These are phyloP conservation scores for Alcis repandata DNA, from an alignment of 2,888 invertebrate species.

Conservation along the genomic window DNA sequence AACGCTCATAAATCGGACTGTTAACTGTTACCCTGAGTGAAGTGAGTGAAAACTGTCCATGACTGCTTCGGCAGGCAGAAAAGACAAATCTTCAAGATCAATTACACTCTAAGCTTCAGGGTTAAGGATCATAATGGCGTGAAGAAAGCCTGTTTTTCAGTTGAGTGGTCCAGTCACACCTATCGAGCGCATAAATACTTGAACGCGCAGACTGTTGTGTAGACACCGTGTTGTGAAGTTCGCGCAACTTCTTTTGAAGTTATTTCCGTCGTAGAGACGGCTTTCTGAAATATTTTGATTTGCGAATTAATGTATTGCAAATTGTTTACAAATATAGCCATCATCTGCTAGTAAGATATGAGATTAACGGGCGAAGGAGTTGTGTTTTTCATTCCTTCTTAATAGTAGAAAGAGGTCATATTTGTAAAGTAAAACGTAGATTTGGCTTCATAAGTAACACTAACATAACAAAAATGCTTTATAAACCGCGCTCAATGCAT, in stretches of 20 bases:
- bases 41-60: conserved; percentile 49
- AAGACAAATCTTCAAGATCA: conserved; percentile 29
- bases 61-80: conserved; percentile 35
- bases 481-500: too few species aligned
- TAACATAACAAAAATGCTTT: too few species aligned
- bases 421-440: background rate
- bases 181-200: conserved; percentile 31
- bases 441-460: background rate
- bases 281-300: conserved; percentile 36
- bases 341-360: conserved; percentile 29
- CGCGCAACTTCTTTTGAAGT: conserved; percentile 35
- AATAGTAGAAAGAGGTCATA: background rate
- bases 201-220: conserved; percentile 26
- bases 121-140: conserved; percentile 36
- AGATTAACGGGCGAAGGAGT: conserved; percentile 13
- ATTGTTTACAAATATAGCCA: conserved; percentile 36
- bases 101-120: conserved; percentile 30
- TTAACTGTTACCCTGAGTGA: conserved; percentile 44
- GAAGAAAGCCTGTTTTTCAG: conserved; percentile 11
- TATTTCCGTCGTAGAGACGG: conserved; percentile 31
- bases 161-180: conserved; percentile 29
- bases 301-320: conserved; percentile 28
- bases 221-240: conserved; percentile 36
- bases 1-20: conserved; percentile 50
- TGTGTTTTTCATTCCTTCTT: background rate